Evolutionary conservation across 2,797 vertebrate species (phyloP).

Genomic region (Tragopan temminckii): DNA sequence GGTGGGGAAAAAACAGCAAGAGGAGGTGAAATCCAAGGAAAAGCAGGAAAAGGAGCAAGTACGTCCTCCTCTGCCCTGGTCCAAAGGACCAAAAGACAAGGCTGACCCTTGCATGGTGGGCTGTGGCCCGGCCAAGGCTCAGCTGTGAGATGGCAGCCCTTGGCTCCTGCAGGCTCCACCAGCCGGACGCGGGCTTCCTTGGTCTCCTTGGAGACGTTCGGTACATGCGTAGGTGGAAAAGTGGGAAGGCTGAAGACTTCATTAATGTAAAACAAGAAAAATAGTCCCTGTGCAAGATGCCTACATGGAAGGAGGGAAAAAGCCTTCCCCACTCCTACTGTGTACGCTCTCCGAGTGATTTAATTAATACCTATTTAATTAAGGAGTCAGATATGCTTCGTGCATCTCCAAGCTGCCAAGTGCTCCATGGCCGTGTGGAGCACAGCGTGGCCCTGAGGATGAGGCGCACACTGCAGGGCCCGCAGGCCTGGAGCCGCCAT

Average conservation of each 20-base stretch:
- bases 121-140: constrained; percentile 69
- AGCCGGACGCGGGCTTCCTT: constrained; percentile 79
- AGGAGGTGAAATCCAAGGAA: neutral
- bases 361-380: constrained; percentile 71
- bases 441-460: neutral
- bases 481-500: fast-evolving
- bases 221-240: constrained; percentile 85
- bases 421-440: neutral
- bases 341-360: constrained; percentile 64
- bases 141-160: constrained; percentile 62
- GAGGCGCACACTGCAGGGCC: neutral
- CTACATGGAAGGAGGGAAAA: constrained; percentile 72
- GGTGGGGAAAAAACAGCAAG: neutral
- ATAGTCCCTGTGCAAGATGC: constrained; percentile 82
- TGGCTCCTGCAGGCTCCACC: constrained; percentile 74
- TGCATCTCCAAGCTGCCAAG: constrained; percentile 36
- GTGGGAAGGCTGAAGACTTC: constrained; percentile 85
- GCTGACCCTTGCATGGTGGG: constrained; percentile 9
- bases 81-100: neutral
- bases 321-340: constrained; percentile 66
- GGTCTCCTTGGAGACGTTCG: constrained; percentile 85
- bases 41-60: neutral
- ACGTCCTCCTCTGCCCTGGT: neutral
- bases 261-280: constrained; percentile 86
- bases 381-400: constrained; percentile 60